Evolutionary conservation across 2,113 vertebrate genomes (phyloP).

Genomic region (Mesembrinibis cayennensis): DNA sequence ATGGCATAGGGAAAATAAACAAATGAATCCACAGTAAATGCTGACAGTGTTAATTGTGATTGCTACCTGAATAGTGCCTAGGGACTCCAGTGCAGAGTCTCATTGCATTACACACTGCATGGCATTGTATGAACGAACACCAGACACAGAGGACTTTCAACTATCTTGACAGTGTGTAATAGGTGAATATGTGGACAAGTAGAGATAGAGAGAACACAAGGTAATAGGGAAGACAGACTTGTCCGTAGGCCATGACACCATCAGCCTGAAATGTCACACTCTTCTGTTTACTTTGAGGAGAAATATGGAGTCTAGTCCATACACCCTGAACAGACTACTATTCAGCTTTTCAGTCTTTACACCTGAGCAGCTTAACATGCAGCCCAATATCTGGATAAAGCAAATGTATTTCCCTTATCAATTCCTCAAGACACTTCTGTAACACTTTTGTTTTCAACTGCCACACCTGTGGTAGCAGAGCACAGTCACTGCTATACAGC

Average conservation of each 20-base stretch:
- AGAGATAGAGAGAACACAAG: not conserved
- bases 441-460: not conserved
- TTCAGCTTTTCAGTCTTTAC: not conserved
- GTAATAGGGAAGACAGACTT: not conserved
- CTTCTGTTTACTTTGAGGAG: not conserved
- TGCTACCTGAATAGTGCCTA: not conserved
- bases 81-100: not conserved
- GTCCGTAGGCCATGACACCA: not conserved
- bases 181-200: not conserved
- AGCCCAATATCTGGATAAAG: not conserved
- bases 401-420: not conserved
- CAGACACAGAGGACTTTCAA: not conserved
- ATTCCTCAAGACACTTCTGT: not conserved
- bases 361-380: not conserved
- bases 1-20: not conserved
- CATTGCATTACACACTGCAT: accelerated
- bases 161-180: not conserved
- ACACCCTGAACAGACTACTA: not conserved
- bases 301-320: not conserved
- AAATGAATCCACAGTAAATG: not conserved
- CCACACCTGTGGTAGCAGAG: not conserved
- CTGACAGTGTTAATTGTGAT: not conserved
- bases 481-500: not conserved
- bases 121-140: not conserved
- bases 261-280: not conserved